Percentiles rank a stretch among this genome's conserved stretches.
Conservation (phyloP, 2,888 invertebrate genomes). For the Phytoseiulus persimilis region DNA sequence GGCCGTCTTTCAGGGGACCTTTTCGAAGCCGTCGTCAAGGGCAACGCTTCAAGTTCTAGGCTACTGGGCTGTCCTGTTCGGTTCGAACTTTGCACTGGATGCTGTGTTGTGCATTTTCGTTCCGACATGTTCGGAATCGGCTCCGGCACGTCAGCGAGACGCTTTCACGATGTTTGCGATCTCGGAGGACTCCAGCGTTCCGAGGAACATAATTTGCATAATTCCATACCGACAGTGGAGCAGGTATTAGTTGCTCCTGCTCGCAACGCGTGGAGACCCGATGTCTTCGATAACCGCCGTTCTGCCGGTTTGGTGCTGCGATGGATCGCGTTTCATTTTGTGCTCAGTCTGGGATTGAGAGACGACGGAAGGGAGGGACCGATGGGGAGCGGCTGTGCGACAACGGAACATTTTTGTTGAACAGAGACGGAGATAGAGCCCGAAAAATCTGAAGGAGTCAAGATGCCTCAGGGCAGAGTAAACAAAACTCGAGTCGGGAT, state of each 20-base stretch:
- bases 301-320: not conserved
- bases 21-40: no score
- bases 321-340: no score
- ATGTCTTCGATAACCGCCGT: not conserved
- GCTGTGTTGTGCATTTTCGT: not conserved
- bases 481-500: no score
- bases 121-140: not conserved
- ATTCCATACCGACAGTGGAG: not conserved
- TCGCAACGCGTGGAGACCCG: not conserved
- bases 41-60: no score
- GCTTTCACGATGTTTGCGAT: not conserved
- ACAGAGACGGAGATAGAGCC: no score
- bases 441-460: no score
- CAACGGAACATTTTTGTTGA: no score
- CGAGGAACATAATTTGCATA: not conserved
- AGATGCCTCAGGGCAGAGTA: no score
- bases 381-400: no score
- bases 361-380: no score
- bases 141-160: not conserved
- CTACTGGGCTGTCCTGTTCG: not conserved
- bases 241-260: not conserved
- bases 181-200: not conserved
- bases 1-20: not conserved
- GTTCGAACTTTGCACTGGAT: not conserved
- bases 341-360: no score